phyloP scores from a whole-genome alignment of 2,113 vertebrate genomes.

The Sialia sialis region DNA sequence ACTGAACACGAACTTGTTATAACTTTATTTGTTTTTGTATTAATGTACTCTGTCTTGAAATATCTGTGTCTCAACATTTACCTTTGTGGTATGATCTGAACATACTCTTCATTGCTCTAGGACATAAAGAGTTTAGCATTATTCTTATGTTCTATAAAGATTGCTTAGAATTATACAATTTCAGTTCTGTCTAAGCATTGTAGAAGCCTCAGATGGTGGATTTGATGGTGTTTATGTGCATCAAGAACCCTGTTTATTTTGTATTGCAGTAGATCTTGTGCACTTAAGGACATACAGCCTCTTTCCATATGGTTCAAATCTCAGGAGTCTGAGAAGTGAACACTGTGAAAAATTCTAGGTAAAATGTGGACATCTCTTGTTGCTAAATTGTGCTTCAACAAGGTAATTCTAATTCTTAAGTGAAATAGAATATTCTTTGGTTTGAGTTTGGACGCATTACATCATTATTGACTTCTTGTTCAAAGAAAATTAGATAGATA shows the following conservation, averaged over 20 bases:
- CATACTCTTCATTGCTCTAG: background rate
- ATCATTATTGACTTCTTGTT: constrained; percentile 42
- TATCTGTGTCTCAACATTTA: background rate
- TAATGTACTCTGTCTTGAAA: background rate
- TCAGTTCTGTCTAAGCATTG: background rate
- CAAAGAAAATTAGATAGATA: background rate
- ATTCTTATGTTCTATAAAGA: background rate
- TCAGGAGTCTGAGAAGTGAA: background rate
- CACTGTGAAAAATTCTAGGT: background rate
- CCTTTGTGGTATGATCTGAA: background rate
- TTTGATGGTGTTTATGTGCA: background rate
- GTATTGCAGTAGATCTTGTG: background rate
- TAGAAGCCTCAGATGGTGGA: background rate
- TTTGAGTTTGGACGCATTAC: constrained; percentile 9
- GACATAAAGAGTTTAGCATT: background rate
- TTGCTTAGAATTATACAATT: background rate
- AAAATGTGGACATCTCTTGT: background rate
- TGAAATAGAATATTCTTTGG: background rate
- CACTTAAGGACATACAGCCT: background rate
- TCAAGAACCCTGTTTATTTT: background rate
- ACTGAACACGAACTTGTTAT: background rate
- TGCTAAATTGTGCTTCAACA: background rate
- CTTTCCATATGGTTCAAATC: background rate
- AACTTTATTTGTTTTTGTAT: background rate
- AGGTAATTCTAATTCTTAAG: background rate